Evolutionary conservation across 2,113 vertebrate genomes (phyloP).

Genomic region (Cepphus grylle): DNA sequence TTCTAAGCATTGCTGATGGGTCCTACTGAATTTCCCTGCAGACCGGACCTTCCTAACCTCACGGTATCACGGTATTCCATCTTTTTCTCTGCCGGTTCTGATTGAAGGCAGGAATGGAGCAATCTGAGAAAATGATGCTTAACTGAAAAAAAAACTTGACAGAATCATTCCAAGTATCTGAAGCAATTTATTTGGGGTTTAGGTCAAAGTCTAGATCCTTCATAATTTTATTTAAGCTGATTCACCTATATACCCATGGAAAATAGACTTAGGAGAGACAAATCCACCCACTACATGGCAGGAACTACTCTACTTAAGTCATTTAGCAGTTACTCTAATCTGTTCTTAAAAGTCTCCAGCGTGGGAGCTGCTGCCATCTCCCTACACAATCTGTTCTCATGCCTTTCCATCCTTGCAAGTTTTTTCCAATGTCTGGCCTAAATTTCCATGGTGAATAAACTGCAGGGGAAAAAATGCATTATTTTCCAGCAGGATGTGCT

Average conservation of each 20-base stretch:
- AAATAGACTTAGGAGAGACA: background rate
- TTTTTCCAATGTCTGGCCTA: background rate
- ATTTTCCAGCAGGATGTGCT: background rate
- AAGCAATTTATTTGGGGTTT: background rate
- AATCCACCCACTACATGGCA: background rate
- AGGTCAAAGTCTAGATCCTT: background rate
- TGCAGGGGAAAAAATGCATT: background rate
- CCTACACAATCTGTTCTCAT: slow-evolving; percentile 4
- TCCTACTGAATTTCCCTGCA: background rate
- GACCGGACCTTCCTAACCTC: background rate
- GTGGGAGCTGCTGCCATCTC: slow-evolving; percentile 23
- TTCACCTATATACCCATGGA: background rate
- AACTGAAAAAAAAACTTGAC: slow-evolving; percentile 15
- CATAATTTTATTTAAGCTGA: background rate
- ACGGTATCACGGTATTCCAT: background rate
- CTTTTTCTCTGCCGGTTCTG: background rate
- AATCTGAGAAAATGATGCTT: background rate
- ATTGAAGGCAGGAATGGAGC: background rate
- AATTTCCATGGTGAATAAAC: background rate
- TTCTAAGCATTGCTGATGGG: background rate
- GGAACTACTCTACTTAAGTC: background rate
- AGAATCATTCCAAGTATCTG: background rate
- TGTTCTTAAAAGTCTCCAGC: slow-evolving; percentile 1
- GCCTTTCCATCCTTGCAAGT: background rate
- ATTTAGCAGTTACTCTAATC: slow-evolving; percentile 38